Evolutionary conservation across 2,113 vertebrate genomes (phyloP), one percentile per base, ranked within the genome.

Genomic region (Xenopus borealis): DNA sequence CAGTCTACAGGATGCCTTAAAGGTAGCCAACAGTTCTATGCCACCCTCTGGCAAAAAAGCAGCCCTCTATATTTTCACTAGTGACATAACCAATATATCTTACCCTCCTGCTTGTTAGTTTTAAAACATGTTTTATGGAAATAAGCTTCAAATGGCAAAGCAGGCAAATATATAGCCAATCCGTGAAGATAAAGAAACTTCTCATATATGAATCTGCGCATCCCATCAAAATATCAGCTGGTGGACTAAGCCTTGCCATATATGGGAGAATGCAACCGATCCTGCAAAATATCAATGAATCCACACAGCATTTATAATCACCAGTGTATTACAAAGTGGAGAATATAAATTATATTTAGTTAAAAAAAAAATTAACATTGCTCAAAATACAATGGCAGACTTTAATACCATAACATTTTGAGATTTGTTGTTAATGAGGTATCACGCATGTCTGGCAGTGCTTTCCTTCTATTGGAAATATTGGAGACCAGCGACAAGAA

Each of bases 401-500:
- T 89, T 88, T 70, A 85, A 87, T 90, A 88, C 87, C 83, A 88
- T 91, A 86, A 87, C 88, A 83, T 87, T 86, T 89, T 87, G 71
- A 86, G 83, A 93, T 88, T 88, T 82, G 84, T 81, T 88, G 84
- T 88, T 87, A 92, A 92, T 95, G 95, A 98, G 96, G 95, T 98
- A 98, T 95, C 89, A 89, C 84, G 88, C 86, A 82, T 88, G 78
- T 86, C 83, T 87, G 82, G 86, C 71, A 82, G 84, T 72, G 79
- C 52, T 80, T 57, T 85, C 79, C 80, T 78, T 85, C 88, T 96
- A 99, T 74, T 98, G 96, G 90, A 99, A 99, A 87, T 97, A 99
- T 89, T 94, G 96, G 77, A 99, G 95, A 85, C 94, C 97, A 79
- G 93, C 95, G 79, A 99, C 97, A 55, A 99, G 94, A 80, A 99